Percentiles rank a stretch among this genome's conserved stretches.
These are phyloP conservation scores for Dasysyrphus albostriatus DNA, from an alignment of 2,888 invertebrate genomes.

Conservation along the genomic window DNA sequence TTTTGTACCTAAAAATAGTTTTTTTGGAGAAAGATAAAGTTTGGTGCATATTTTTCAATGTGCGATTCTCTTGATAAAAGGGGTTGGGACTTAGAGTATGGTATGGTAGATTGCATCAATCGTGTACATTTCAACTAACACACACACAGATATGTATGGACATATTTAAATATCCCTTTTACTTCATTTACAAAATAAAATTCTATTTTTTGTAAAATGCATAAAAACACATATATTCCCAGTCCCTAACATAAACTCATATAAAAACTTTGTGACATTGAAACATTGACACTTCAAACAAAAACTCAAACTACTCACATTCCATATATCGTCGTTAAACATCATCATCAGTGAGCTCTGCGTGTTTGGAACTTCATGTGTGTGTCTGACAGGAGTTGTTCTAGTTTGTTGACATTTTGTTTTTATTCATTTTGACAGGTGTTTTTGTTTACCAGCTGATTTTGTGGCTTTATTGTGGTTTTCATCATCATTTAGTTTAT, in stretches of 20 bases:
- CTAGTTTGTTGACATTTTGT: conserved; percentile 23
- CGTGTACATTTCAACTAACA: not conserved
- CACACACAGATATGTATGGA: not conserved
- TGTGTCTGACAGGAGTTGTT: conserved; percentile 8
- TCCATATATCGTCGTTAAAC: not conserved
- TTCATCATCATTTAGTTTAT: not conserved
- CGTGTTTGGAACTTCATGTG: not conserved
- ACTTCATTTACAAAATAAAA: not conserved
- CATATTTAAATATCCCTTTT: not conserved
- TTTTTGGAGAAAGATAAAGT: not conserved
- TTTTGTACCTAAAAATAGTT: not conserved
- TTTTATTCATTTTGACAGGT: conserved; percentile 15
- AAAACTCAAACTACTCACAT: not conserved
- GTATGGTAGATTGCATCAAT: too few relatives aligned
- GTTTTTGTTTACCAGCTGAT: conserved; percentile 20
- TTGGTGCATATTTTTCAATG: conserved; percentile 3
- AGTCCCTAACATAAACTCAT: not conserved
- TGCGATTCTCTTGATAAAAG: not conserved
- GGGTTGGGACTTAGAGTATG: too few relatives aligned
- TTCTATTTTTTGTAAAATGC: not conserved
- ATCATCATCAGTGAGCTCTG: not conserved
- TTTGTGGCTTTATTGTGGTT: not conserved
- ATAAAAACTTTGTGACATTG: not conserved
- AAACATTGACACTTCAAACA: conserved; percentile 16
- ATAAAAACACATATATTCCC: not conserved